Evolutionary conservation across 2,888 invertebrate genomes (phyloP).

Genomic region (Sericinus montela): DNA sequence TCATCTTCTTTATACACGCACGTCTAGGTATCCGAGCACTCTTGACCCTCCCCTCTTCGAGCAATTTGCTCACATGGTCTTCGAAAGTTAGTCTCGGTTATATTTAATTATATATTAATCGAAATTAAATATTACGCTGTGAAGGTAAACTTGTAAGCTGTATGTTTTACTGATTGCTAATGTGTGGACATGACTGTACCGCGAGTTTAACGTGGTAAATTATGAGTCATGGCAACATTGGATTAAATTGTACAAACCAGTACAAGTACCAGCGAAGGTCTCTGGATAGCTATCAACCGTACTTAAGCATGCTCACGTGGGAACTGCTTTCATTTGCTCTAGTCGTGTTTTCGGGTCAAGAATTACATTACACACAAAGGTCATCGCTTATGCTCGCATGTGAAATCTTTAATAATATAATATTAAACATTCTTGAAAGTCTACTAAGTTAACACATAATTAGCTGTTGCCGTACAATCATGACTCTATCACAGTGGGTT

Average conservation of each 20-base stretch:
- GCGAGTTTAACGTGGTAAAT: constrained; percentile 3
- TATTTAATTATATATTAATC: too few species aligned
- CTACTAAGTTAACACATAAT: background rate
- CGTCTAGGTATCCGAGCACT: too few species aligned
- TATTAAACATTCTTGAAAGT: background rate
- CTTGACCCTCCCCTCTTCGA: too few species aligned
- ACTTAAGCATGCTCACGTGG: constrained; percentile 8
- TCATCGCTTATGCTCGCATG: background rate
- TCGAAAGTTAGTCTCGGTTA: too few species aligned
- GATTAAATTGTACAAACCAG: constrained; percentile 13
- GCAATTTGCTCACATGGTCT: too few species aligned
- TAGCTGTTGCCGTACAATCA: background rate
- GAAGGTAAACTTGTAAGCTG: background rate
- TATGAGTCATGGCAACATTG: constrained; percentile 14
- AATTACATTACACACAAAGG: constrained; percentile 6
- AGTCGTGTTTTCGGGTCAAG: constrained; percentile 15
- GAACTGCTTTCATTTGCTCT: constrained; percentile 14
- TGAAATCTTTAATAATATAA: constrained; percentile 5
- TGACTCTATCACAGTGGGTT: too few species aligned
- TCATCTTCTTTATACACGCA: too few species aligned
- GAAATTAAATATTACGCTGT: background rate
- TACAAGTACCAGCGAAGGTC: constrained; percentile 14
- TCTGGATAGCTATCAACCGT: constrained; percentile 7
- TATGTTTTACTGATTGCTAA: background rate
- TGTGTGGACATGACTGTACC: constrained; percentile 2